Evolutionary conservation across 2,797 vertebrate genomes (phyloP), one percentile per base, ranked within the genome.

Genomic region (Fratercula arctica): DNA sequence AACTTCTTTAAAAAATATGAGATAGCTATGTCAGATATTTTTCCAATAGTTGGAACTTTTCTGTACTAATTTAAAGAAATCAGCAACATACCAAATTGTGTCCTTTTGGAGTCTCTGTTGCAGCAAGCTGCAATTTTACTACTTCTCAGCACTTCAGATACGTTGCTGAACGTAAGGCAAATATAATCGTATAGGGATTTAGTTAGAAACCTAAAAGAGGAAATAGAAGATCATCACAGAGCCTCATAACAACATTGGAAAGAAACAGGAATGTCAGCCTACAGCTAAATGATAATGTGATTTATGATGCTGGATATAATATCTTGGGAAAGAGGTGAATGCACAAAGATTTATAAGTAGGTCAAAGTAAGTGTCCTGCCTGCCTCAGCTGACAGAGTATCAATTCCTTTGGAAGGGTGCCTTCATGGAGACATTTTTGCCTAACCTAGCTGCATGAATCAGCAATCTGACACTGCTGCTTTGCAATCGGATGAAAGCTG

Each of bases 291-390:
- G 5, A 41, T 15, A 11, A 8, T 11, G 23, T 20, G 13, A 33
- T 19, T 37, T 57, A 46, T 48, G 48, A 12, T 7, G 9, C 3
- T 37, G 57, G 10, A 14, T 35, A 4, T 10, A 21, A 28, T 63
- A 11, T 12, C 15, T 46, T 18, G 24, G 61, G 72, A 35, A 70
- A 16, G 64, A 33, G 33, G 35, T 6, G 51, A 67, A 50, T 0
- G 1, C 0, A 0, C 9, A 3, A 70, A n/a, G n/a, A 13, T 50
- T 31, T 64, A 2, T 7, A 16, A 61, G 56, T 0, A 12, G 51
- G 39, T 56, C 53, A 12, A n/a, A 56, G 45, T 2, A 10, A 19
- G 41, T 0, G 0, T 68, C 28, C 29, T 28, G 39, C 70, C 68
- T 70, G 64, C 48, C 51, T 48, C 33, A 11, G 39, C 54, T 53